These are phyloP conservation scores for Papilio polyxenes DNA, from an alignment of 1,140 invertebrate genomes.

Conservation along the genomic window DNA sequence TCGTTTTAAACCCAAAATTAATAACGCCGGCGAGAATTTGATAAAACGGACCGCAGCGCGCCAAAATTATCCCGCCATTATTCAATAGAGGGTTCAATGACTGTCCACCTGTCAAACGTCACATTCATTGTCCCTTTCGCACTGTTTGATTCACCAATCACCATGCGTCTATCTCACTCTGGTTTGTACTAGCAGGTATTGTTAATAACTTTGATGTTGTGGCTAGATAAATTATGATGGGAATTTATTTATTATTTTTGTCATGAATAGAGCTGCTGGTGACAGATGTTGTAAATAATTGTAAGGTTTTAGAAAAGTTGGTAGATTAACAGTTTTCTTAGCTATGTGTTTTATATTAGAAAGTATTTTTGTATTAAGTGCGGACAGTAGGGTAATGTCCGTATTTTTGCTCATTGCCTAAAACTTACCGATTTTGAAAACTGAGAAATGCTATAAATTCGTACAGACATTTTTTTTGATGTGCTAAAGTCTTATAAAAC, in stretches of 20 bases:
- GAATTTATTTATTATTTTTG: constrained; percentile 7
- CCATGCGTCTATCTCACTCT: background rate
- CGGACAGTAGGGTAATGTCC: too few relatives aligned
- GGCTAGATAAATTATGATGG: constrained; percentile 10
- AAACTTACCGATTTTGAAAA: too few relatives aligned
- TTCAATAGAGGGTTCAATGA: constrained; percentile 37
- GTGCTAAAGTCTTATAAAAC: too few relatives aligned
- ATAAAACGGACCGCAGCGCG: constrained; percentile 34
- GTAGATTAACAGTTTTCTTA: constrained; percentile 23
- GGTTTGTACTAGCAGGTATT: constrained; percentile 13
- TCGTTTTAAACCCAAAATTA: constrained; percentile 21
- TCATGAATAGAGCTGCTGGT: constrained; percentile 3
- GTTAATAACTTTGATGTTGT: constrained; percentile 14
- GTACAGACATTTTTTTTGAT: too few relatives aligned
- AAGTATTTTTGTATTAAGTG: too few relatives aligned
- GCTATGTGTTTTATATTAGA: too few relatives aligned
- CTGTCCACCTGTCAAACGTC: constrained; percentile 34
- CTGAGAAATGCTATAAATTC: too few relatives aligned
- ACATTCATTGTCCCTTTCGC: background rate
- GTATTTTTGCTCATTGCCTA: too few relatives aligned
- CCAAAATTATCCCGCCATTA: constrained; percentile 39
- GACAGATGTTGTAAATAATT: background rate
- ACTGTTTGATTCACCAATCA: background rate
- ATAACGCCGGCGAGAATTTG: constrained; percentile 31
- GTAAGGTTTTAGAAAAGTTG: background rate